Conservation (phyloP, 2,113 vertebrate species). For the Speoplatyrhinus poulsoni region DNA sequence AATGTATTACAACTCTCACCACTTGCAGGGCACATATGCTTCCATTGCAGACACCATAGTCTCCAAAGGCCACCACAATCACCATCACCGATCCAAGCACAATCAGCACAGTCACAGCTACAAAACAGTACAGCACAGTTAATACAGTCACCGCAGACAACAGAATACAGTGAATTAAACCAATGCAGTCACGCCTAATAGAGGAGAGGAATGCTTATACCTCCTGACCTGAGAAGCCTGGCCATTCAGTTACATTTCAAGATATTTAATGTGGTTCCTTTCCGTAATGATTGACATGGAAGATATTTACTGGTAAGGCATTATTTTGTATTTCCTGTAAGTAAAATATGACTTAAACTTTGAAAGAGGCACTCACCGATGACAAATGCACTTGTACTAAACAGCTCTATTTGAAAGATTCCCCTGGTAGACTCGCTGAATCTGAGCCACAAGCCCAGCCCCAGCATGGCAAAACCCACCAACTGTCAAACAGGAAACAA, state of each 20-base stretch:
- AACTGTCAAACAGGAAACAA: constrained; percentile 29
- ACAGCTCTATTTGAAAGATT: constrained; percentile 30
- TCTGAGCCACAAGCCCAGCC: constrained; percentile 61
- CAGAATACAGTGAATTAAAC: too few species aligned
- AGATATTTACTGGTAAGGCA: not conserved
- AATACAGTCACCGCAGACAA: too few species aligned
- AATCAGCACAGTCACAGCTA: constrained; percentile 65
- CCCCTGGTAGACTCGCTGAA: constrained; percentile 43
- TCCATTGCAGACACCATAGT: constrained; percentile 60
- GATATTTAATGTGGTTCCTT: too few species aligned
- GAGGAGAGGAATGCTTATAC: not conserved
- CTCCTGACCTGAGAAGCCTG: too few species aligned
- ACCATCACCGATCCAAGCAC: constrained; percentile 49
- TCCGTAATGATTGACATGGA: too few species aligned
- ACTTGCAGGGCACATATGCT: constrained; percentile 51
- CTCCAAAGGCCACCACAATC: constrained; percentile 59
- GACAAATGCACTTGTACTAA: constrained; percentile 57
- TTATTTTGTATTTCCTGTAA: not conserved
- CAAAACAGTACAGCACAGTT: too few species aligned
- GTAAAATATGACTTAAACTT: not conserved
- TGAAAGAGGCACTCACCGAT: constrained; percentile 37
- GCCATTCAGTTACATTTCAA: too few species aligned
- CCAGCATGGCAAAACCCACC: constrained; percentile 51
- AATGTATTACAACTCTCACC: constrained; percentile 43
- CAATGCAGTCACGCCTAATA: constrained; percentile 49